Percentiles rank a stretch among this genome's conserved stretches.
These are phyloP conservation scores for Leistus spinibarbis DNA, from an alignment of 2,888 invertebrate species.

Conservation along the genomic window DNA sequence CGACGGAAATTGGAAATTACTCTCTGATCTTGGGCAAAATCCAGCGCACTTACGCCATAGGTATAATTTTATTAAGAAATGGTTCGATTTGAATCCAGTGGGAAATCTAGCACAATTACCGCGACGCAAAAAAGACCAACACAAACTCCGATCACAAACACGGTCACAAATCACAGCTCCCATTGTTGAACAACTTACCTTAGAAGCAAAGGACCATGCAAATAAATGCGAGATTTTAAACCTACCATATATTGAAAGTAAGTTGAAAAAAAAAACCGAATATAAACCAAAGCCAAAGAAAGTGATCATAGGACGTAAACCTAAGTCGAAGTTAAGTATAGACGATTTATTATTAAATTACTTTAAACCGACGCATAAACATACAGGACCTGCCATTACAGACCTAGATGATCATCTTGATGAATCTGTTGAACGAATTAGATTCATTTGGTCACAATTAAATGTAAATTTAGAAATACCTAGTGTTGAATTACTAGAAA, in stretches of 20 bases:
- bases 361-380: slow-evolving; percentile 43
- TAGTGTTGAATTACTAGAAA: slow-evolving; percentile 39
- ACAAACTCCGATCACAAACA: neutral
- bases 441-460: slow-evolving; percentile 42
- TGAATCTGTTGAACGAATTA: slow-evolving; percentile 41
- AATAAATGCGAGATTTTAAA: neutral
- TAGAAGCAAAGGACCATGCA: neutral
- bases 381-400: too few relatives aligned
- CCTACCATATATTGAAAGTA: neutral
- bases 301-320: too few relatives aligned
- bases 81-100: slow-evolving; percentile 60
- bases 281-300: too few relatives aligned
- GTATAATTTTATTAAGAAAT: slow-evolving; percentile 61
- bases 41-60: slow-evolving; percentile 68
- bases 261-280: too few relatives aligned
- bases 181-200: neutral
- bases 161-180: neutral
- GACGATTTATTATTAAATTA: slow-evolving; percentile 46
- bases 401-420: slow-evolving; percentile 37
- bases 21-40: slow-evolving; percentile 63
- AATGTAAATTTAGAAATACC: slow-evolving; percentile 46
- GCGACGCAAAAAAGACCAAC: slow-evolving; percentile 48
- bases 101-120: slow-evolving; percentile 55
- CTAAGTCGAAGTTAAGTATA: too few relatives aligned
- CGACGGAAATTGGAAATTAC: slow-evolving; percentile 60